Evolutionary conservation across 1,140 invertebrate genomes (phyloP).

Genomic region (Drosophila pseudoobscura): DNA sequence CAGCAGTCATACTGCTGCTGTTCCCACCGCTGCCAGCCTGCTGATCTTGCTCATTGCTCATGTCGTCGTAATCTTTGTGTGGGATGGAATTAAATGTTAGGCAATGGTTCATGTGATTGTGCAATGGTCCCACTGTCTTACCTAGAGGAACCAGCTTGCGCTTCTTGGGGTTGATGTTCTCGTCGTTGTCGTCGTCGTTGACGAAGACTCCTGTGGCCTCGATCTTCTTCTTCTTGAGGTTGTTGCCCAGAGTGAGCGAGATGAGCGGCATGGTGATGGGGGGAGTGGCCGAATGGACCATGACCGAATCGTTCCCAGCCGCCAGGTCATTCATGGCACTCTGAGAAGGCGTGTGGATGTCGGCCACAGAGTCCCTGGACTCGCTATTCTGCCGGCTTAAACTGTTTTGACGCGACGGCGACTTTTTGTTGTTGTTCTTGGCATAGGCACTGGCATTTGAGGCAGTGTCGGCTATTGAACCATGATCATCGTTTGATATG

Average conservation of each 20-base stretch:
- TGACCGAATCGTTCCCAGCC: slow-evolving; percentile 6
- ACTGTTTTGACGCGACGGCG: slow-evolving; percentile 30
- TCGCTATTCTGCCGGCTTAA: slow-evolving; percentile 75
- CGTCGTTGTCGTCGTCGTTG: slow-evolving; percentile 93
- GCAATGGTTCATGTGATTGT: too few relatives aligned
- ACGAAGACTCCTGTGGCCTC: slow-evolving; percentile 96
- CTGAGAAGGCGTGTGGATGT: slow-evolving; percentile 65
- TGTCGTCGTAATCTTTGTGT: slow-evolving; percentile 87
- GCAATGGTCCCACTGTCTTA: slow-evolving; percentile 53
- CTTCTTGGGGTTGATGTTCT: slow-evolving; percentile 87
- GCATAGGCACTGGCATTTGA: slow-evolving; percentile 67
- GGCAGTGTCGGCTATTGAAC: slow-evolving; percentile 56
- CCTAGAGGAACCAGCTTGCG: slow-evolving; percentile 93
- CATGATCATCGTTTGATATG: slow-evolving; percentile 70
- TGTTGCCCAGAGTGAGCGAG: slow-evolving; percentile 72
- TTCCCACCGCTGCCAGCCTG: slow-evolving; percentile 1
- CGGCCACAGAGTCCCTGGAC: slow-evolving; percentile 67
- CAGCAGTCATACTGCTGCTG: slow-evolving; percentile 24
- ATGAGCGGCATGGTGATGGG: slow-evolving; percentile 75
- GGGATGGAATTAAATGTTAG: neutral
- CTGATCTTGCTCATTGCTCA: slow-evolving; percentile 48
- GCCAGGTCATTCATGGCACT: slow-evolving; percentile 39
- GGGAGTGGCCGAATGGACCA: slow-evolving; percentile 57
- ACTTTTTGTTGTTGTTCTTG: slow-evolving; percentile 52
- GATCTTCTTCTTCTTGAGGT: slow-evolving; percentile 89